These are phyloP conservation scores for Syngnathus acus DNA, from an alignment of 2,797 vertebrate species.

Conservation along the genomic window DNA sequence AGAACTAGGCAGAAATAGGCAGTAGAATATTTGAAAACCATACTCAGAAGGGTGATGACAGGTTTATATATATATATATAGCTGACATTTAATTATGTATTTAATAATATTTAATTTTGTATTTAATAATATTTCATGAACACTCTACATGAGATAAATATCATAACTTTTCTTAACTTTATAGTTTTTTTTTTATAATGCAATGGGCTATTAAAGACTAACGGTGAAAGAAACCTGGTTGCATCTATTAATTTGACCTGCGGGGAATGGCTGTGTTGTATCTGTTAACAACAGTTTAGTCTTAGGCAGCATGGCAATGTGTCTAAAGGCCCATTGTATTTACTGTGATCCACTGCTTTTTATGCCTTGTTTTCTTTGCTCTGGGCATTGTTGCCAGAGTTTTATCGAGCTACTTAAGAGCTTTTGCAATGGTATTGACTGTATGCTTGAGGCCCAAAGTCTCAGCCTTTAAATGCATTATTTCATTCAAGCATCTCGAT, in stretches of 20 bases:
- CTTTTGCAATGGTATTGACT: conserved; percentile 24
- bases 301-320: conserved; percentile 1
- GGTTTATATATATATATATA: no score
- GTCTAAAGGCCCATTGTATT: conserved; percentile 31
- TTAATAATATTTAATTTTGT: no score
- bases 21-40: no score
- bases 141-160: conserved; percentile 19
- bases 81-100: no score
- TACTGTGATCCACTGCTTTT: conserved; percentile 20
- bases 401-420: conserved; percentile 13
- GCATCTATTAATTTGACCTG: conserved; percentile 42
- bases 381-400: conserved; percentile 26
- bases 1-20: not conserved
- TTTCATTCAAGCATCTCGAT: conserved; percentile 24
- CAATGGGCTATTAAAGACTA: conserved; percentile 40
- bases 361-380: conserved; percentile 17
- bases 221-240: conserved; percentile 12
- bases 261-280: conserved; percentile 20
- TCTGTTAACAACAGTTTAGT: conserved; percentile 35
- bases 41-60: no score
- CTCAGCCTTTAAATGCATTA: conserved; percentile 6
- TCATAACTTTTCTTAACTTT: conserved; percentile 11
- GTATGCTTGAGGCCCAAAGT: conserved; percentile 4
- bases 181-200: conserved; percentile 35
- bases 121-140: no score